Evolutionary conservation across 2,888 invertebrate species (phyloP), one percentile per base, ranked within the genome.

Genomic region (Artemia sinica): DNA sequence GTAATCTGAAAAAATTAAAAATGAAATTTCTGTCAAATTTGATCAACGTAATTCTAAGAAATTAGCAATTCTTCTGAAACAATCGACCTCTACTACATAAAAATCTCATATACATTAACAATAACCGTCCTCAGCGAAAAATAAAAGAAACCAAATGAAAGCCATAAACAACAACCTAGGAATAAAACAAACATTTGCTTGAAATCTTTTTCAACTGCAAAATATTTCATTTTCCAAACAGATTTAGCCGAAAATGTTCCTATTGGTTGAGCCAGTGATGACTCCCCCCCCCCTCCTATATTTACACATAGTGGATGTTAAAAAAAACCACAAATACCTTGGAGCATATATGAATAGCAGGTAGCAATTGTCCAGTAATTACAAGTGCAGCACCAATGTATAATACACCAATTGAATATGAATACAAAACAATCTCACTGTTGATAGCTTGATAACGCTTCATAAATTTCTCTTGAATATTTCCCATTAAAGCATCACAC

Each of bases 381-480:
- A 86, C 74, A 77, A 92, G 86, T 14, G 88, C 85, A 13, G 84
- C 75, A 67, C 90, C 80, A 67, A 96, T 82, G 78, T 93, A 94
- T 0, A 86, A 73, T 76, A 89, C 89, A 7, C 91, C 96, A 73
- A 96, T 84, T 0, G 86, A 85, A 78, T 95, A 96, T 0, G 95
- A 95, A 76, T 91, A 94, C 69, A 91, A 82, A 0, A 92, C 93
- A 67, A 96, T 87, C 82, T 96, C 95, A 72, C 89, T 87, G 78
- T 91, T 94, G 0, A 87, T 81, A 0, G 91, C 91, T 72, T 85
- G 84, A 76, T 86, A 83, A 71, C 84, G 84, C 74, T 88, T 89
- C 88, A 97, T 92, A 0, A 88, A 86, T 77, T 94, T 94, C 77
- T 97, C 96, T 79, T 97, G 96, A 0, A 95, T 88, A 79, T 97